Percentiles rank a stretch among this genome's conserved stretches.
Conservation (phyloP, 2,113 vertebrate species). For the Indicator indicator region DNA sequence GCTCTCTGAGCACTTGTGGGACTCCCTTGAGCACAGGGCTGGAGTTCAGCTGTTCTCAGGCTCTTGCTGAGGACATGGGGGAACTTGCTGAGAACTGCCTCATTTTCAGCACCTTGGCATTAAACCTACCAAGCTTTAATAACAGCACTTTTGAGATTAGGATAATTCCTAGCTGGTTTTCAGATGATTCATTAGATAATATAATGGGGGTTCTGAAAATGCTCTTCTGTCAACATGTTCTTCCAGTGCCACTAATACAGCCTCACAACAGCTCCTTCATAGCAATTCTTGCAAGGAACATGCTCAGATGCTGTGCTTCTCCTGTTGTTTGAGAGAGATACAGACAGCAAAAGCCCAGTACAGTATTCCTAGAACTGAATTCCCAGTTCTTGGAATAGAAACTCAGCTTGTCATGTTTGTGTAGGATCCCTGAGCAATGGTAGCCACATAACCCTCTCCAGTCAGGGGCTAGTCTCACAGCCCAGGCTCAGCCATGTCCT, state of each 20-base stretch:
- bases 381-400: not conserved
- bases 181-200: not conserved
- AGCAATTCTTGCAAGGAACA: not conserved
- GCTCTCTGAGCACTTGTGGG: not conserved
- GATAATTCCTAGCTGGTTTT: not conserved
- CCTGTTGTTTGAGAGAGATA: not conserved
- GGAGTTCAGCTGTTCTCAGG: not conserved
- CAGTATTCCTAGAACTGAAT: not conserved
- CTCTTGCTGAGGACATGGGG: not conserved
- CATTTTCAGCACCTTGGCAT: not conserved
- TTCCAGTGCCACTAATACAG: not conserved
- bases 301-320: not conserved
- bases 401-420: not conserved
- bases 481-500: too few species aligned
- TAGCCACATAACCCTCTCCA: not conserved
- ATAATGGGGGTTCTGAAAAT: not conserved
- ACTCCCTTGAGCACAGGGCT: not conserved
- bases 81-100: not conserved
- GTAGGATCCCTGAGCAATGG: not conserved
- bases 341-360: accelerated
- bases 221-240: not conserved
- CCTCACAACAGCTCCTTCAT: not conserved
- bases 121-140: not conserved
- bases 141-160: not conserved
- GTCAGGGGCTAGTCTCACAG: not conserved